Evolutionary conservation across 1,140 invertebrate genomes (phyloP).

Genomic region (Nasonia longicornis): DNA sequence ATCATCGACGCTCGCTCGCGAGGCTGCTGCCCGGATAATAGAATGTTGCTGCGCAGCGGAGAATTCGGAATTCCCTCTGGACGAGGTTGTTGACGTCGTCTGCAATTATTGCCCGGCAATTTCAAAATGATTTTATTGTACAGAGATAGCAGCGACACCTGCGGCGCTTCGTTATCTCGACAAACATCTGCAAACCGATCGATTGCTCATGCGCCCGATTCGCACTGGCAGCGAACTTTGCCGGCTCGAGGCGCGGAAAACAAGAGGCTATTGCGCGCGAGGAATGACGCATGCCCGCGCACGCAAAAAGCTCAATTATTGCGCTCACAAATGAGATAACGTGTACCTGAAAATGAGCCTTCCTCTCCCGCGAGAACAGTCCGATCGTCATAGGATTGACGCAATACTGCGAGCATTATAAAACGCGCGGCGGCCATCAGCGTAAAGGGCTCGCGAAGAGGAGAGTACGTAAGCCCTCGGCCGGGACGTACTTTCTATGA

Average conservation of each 20-base stretch:
- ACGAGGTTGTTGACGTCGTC: not conserved
- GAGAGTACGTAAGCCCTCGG: slow-evolving; percentile 24
- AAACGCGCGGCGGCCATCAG: not conserved
- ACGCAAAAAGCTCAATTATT: too few relatives aligned
- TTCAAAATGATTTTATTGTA: not conserved
- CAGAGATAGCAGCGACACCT: not conserved
- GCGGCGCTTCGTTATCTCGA: not conserved
- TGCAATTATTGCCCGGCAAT: slow-evolving; percentile 9
- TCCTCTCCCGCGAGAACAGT: too few relatives aligned
- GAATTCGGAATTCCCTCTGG: slow-evolving; percentile 17
- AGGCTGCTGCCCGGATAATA: slow-evolving; percentile 3
- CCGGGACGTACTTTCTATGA: slow-evolving; percentile 39
- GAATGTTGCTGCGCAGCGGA: slow-evolving; percentile 8
- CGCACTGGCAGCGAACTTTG: too few relatives aligned
- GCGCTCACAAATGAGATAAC: too few relatives aligned
- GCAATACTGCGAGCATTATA: not conserved
- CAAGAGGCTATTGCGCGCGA: not conserved
- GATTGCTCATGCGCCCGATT: not conserved
- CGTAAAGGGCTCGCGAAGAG: not conserved
- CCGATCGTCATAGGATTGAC: not conserved
- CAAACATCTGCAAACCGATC: not conserved
- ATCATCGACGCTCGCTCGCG: slow-evolving; percentile 7
- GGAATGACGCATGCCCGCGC: too few relatives aligned
- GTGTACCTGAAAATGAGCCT: too few relatives aligned
- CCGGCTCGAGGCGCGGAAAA: not conserved